Conservation (phyloP, 2,888 invertebrate species). For the Cephus runcator region DNA sequence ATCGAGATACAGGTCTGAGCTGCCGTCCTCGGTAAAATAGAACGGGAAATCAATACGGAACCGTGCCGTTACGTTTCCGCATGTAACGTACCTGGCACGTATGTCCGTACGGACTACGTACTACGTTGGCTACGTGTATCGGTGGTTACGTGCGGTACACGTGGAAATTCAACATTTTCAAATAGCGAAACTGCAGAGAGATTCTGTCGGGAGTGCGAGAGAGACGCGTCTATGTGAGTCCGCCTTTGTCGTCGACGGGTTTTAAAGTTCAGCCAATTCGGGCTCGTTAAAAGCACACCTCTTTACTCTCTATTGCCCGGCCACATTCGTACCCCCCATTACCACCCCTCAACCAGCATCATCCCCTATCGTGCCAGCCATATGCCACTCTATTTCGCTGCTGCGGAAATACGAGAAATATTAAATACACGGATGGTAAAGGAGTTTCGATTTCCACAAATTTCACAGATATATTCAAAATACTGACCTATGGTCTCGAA, state of each 20-base stretch:
- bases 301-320: neutral
- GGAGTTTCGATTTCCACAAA: neutral
- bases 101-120: neutral
- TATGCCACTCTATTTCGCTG: neutral
- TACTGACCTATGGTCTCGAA: neutral
- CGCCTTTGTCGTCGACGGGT: neutral
- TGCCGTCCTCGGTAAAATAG: neutral
- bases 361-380: no score
- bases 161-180: neutral
- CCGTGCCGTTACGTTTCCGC: conserved; percentile 2
- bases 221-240: neutral
- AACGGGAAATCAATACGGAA: conserved; percentile 1
- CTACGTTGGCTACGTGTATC: neutral
- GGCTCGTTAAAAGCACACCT: neutral
- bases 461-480: neutral
- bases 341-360: neutral
- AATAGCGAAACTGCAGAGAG: neutral
- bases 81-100: neutral
- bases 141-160: neutral
- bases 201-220: neutral
- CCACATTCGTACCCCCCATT: neutral
- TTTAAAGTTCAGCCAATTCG: neutral
- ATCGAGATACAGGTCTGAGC: neutral
- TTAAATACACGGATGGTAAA: neutral
- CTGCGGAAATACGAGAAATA: neutral